Base-by-base conservation (phyloP, 2,888 invertebrate species). In the Diarsia rubi region DNA sequence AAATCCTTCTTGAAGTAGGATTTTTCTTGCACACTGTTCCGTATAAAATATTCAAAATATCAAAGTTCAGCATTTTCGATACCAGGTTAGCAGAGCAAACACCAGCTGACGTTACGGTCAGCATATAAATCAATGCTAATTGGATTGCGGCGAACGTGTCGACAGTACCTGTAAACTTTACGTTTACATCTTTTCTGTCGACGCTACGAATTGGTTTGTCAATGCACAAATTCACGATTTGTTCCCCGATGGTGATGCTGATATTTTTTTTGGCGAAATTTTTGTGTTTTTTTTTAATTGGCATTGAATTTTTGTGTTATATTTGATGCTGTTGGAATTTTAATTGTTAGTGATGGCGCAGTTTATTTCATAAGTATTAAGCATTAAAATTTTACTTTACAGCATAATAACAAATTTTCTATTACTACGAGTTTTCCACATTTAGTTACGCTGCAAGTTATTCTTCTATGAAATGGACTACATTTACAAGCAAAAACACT, bases 111-210 rank as follows among this genome's bases (percentile, higher is more conserved):
- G 62, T 75, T 82, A 83, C 75, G 59, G 83, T 83, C 86, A 88
- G 87, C 83, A 83, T 83, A 88, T 86, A 88, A 89, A 89, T 89
- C 87, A 85, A 81, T 78, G 79, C 75, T 89, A 89, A 89, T 89
- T 89, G 87, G 80, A 83, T 73, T 70, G 80, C 71, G 82, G 81
- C 70, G 76, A 75, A 82, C 81, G 73, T 85, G 85, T 88, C 87
- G 87, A 88, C 83, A 87, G 76, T 84, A 66, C 65, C 60, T 65
- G 73, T 57, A 75, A 74, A 81, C 54, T 79, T 81, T 65, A 45
- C 45, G 63, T 65, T 67, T 69, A 57, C 65, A 80, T 65, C 65
- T 84, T 84, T 84, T 75, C 70, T 80, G 70, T 69, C 65, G 81
- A 81, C 72, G 11, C 44, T 83, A 69, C 52, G 37, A 65, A 69